A percentile compares a stretch with the other conserved stretches of the same genome.
Evolutionary conservation across 2,113 vertebrate species (phyloP).

Genomic region (Pongo pygmaeus): DNA sequence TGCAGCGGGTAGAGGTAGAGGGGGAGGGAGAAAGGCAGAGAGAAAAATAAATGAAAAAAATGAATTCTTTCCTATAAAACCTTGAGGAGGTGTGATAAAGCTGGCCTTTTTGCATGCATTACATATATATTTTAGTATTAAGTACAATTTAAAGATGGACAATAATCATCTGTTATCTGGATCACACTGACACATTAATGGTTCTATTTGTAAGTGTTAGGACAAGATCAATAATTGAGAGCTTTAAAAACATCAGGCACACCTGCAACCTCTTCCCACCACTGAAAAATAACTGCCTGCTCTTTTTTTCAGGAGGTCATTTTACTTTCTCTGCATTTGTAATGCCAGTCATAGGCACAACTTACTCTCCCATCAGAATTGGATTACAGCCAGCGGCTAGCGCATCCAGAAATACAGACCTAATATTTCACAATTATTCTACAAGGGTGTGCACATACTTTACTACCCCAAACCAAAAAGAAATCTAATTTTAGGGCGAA

Average conservation of each 20-base stretch:
- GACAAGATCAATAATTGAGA: constrained; percentile 71
- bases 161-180: constrained; percentile 54
- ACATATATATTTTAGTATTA: constrained; percentile 71
- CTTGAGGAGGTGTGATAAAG: constrained; percentile 48
- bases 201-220: constrained; percentile 58
- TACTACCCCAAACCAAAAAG: constrained; percentile 66
- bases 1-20: not conserved
- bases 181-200: constrained; percentile 65
- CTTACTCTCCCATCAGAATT: constrained; percentile 55
- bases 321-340: constrained; percentile 42
- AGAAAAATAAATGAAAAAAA: constrained; percentile 39
- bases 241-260: constrained; percentile 69
- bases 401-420: constrained; percentile 56
- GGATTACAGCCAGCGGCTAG: constrained; percentile 50
- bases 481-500: constrained; percentile 68
- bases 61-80: constrained; percentile 43
- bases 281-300: constrained; percentile 54
- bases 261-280: constrained; percentile 41
- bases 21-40: not conserved
- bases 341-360: constrained; percentile 45
- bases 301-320: constrained; percentile 17
- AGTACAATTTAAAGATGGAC: constrained; percentile 71
- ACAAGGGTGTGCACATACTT: constrained; percentile 34
- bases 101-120: constrained; percentile 55
- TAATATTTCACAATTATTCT: constrained; percentile 68